Evolutionary conservation across 2,113 vertebrate genomes (phyloP), one percentile per base, ranked within the genome.

Genomic region (Tautogolabrus adspersus): DNA sequence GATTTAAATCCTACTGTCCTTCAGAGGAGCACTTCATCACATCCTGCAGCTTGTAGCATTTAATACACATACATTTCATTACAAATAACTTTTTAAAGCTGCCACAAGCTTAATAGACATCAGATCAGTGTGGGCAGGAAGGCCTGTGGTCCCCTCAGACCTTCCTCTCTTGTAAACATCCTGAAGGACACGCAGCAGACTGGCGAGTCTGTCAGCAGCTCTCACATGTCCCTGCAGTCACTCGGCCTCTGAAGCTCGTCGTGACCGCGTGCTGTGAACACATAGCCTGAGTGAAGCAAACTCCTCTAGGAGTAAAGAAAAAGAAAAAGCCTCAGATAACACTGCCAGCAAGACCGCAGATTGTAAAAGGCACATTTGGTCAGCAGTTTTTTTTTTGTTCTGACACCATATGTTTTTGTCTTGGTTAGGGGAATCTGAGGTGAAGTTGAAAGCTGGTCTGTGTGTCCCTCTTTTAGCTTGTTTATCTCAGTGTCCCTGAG

Each of bases 111-210:
- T 13, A 5, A 47, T 47, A 19, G 8, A 42, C 40, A 42, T 61
- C 47, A 21, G 54, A 65, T 16, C 30, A 34, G 3, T 30, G 44
- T 8, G 55, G 42, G 23, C 18, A 21, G 0, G 22, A 4, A 55
- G 21, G 37, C 55, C 61, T n/a, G 49, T 6, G 19, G 37, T 34
- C 55, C 19, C n/a, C 19, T 22, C 21, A 75, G 54, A 44, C 40
- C 47, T 58, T 38, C 11, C 10, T 46, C 30, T 81, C 23, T 18
- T 15, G 34, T 47, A 55, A 54, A 56, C 55, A 78, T 65, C 55
- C 71, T 2, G 30, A 56, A 72, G 62, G 67, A 71, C 46, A 58
- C 2, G 0, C 52, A 64, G 62, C 19, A 8, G 15, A 30, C 42
- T 65, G n/a, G 40, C 26, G 19, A 16, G 19, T 3, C 67, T 23